Percentiles rank a stretch among this genome's conserved stretches.
These are phyloP conservation scores for Psilanteris sp. DNA, from an alignment of 1,140 invertebrate genomes.

Conservation along the genomic window DNA sequence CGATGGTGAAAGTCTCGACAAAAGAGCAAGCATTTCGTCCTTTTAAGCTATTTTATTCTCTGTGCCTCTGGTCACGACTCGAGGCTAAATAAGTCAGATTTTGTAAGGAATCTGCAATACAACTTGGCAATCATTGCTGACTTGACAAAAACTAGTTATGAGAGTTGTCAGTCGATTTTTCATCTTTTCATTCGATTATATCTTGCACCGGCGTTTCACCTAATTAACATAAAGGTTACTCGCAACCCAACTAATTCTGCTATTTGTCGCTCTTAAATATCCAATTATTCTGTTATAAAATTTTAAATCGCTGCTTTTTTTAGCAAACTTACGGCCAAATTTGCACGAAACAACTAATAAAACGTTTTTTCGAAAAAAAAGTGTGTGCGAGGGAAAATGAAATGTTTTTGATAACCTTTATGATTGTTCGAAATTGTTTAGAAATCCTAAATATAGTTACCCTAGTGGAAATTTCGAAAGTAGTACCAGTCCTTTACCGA, in stretches of 20 bases:
- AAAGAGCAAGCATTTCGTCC: constrained; percentile 76
- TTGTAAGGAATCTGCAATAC: constrained; percentile 72
- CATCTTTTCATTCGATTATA: constrained; percentile 44
- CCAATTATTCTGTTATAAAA: constrained; percentile 13
- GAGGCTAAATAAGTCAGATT: constrained; percentile 76
- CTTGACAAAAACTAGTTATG: constrained; percentile 49
- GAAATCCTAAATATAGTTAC: no score
- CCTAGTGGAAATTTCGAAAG: no score
- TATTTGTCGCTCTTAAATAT: constrained; percentile 4
- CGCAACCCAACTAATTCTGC: not conserved
- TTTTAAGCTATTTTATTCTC: constrained; percentile 70
- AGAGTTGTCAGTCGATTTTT: constrained; percentile 50
- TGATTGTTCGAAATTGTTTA: no score
- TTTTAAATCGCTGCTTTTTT: no score
- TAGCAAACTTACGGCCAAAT: no score
- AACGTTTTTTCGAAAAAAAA: no score
- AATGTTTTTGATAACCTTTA: no score
- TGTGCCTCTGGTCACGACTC: constrained; percentile 57
- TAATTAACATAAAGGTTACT: constrained; percentile 43
- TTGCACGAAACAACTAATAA: no score
- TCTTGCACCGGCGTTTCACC: constrained; percentile 15
- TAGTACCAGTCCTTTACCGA: no score
- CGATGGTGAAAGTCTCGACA: constrained; percentile 69
- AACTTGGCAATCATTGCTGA: constrained; percentile 70
- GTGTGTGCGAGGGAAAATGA: no score